Evolutionary conservation across 2,797 vertebrate genomes (phyloP), one percentile per base, ranked within the genome.

Genomic region (Anguilla megastoma): DNA sequence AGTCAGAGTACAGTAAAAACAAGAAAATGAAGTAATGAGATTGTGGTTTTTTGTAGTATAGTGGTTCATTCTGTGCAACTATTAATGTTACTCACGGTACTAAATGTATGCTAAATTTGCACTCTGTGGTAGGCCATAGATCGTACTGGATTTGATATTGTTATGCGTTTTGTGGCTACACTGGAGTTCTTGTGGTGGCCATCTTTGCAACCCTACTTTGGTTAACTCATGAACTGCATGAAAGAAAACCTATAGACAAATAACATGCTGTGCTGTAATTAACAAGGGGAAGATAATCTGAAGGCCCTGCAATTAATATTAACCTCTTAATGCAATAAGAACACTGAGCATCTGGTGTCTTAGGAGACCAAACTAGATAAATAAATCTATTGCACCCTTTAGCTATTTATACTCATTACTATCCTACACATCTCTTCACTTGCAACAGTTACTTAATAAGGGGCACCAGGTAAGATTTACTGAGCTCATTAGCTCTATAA

Each of bases 381-480:
- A 24, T n/a, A 82, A 48, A 48, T 82, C 79, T 50, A 50, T 48
- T n/a, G 50, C 79, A 50, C 41, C 79, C 79, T 50, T 21, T n/a
- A 50, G 41, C 79, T 50, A n/a, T 82, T 50, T 48, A 50, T 48
- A 82, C 63, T 63, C 16, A 82, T 84, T 84, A 66, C 50, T 14
- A n/a, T 54, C 45, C 8, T 36, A 27, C 80, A 80, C 56, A 36
- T 91, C 92, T 91, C 84, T 94, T 94, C 90, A 88, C 87, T 90
- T 91, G 91, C 91, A 94, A 94, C 92, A 94, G 94, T 93, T 94
- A 93, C 91, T 87, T 95, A 94, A 94, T 76, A 76, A 76, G 74
- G 93, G 89, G 91, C 89, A 76, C 89, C 91, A 93, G 93, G 92
- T 91, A 94, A 95, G 94, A 95, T 96, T 94, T 93, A 96, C 89